A percentile compares a stretch with the other conserved stretches of the same genome.
Evolutionary conservation across 1,140 invertebrate species (phyloP).

Genomic region (Vanessa tameamea): DNA sequence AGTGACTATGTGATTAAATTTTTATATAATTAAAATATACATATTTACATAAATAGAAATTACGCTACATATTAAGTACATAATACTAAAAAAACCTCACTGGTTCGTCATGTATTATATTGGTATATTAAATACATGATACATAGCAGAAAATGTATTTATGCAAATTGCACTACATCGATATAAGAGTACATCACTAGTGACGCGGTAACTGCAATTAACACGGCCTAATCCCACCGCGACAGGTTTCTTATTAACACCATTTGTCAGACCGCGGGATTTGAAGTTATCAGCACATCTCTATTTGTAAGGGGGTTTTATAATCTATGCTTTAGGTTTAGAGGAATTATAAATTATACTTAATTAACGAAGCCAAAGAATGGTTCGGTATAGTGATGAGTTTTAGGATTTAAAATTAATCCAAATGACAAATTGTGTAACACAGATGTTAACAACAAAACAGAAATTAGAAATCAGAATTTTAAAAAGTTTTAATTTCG

Average conservation of each 20-base stretch:
- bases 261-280: conserved; percentile 70
- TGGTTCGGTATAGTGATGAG: not conserved
- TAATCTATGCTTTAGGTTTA: conserved; percentile 41
- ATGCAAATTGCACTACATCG: conserved; percentile 20
- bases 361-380: conserved; percentile 23
- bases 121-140: too few species aligned
- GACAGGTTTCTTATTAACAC: conserved; percentile 80
- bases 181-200: conserved; percentile 47
- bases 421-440: not conserved
- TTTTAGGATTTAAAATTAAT: conserved; percentile 11
- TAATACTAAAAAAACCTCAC: too few species aligned
- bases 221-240: conserved; percentile 68
- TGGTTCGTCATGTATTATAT: too few species aligned
- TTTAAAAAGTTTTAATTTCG: too few species aligned
- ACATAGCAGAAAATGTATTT: not conserved
- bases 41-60: too few species aligned
- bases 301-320: conserved; percentile 50
- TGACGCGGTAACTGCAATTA: conserved; percentile 66
- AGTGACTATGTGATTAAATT: too few species aligned
- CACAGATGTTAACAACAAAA: not conserved
- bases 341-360: conserved; percentile 40
- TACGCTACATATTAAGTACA: too few species aligned
- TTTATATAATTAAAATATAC: too few species aligned
- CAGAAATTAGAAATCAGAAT: too few species aligned
- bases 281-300: conserved; percentile 60